Base-by-base conservation (phyloP, 2,797 vertebrate genomes). In the Gila robusta region DNA sequence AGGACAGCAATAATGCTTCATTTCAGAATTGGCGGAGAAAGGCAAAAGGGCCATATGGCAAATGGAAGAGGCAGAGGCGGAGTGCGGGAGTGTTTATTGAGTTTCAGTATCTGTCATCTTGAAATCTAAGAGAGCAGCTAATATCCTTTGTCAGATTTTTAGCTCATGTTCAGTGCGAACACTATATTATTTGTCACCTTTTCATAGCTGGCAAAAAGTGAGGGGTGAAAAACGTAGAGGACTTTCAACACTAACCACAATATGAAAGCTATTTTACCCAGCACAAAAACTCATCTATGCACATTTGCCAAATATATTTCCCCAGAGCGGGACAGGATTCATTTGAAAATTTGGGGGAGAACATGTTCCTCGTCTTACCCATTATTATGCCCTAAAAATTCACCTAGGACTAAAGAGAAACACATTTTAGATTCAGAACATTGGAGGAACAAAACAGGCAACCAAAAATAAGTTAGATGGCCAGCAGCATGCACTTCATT, bases 1-100 rank as follows among this genome's bases (percentile, higher is more conserved):
- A 79, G 69, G 69, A 86, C 73, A 83, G 83, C 80, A 83, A 77
- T 85, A 78, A 85, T 59, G 52, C 35, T 71, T 37, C 26, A 82
- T 72, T 19, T 71, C 72, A 79, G 71, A 80, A 70, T 23, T 39
- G 76, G 54, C 54, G 32, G 64, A 41, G 52, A 56, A 79, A 62
- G 49, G 49, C 49, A 44, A 76, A 79, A 41, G n/a, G 41, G 70
- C 56, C 66, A 80, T 70, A 83, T 70, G 83, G 62, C 77, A 78
- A 76, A 44, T 47, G 37, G 7, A 62, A 72, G 44, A 79, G 47
- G 28, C 54, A 39, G 47, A 86, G 80, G 62, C 23, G 37, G 32
- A 85, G 52, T 56, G 17, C 69, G 23, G 23, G 32, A 32, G 39
- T 26, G 69, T 37, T 79, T 66, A 83, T 83, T 37, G 82, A 76